Conservation (phyloP, 2,888 invertebrate genomes). For the Dasypogon diadema region DNA sequence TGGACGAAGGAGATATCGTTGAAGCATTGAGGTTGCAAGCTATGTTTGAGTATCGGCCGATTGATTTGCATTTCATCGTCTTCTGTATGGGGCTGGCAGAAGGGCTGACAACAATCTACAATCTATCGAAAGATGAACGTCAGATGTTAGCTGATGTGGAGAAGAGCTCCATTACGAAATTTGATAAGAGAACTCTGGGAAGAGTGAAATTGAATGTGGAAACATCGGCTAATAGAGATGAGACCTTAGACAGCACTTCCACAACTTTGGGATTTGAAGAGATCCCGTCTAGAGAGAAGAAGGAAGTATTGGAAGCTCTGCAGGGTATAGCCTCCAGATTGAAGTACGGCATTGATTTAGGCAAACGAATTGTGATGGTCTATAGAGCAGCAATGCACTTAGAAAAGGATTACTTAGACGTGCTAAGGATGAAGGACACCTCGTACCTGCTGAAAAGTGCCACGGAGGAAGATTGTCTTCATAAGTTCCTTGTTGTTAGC, state of each 20-base stretch:
- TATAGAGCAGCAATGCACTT: slow-evolving; percentile 72
- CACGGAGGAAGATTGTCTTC: slow-evolving; percentile 70
- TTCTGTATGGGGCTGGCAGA: slow-evolving; percentile 75
- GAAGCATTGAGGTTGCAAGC: slow-evolving; percentile 72
- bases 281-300: slow-evolving; percentile 66
- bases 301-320: slow-evolving; percentile 66
- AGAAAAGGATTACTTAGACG: slow-evolving; percentile 71
- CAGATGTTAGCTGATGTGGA: slow-evolving; percentile 70
- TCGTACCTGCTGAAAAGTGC: slow-evolving; percentile 71
- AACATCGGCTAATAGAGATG: slow-evolving; percentile 58
- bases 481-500: slow-evolving; percentile 73
- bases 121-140: slow-evolving; percentile 75
- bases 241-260: slow-evolving; percentile 63
- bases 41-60: slow-evolving; percentile 67
- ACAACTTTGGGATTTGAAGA: slow-evolving; percentile 65
- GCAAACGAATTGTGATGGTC: slow-evolving; percentile 71
- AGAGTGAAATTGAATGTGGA: neutral
- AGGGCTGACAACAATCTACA: slow-evolving; percentile 71
- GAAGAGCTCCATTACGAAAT: slow-evolving; percentile 66
- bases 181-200: slow-evolving; percentile 65
- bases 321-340: slow-evolving; percentile 71
- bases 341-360: slow-evolving; percentile 71
- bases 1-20: slow-evolving; percentile 72
- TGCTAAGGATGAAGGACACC: slow-evolving; percentile 71
- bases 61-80: slow-evolving; percentile 73